A percentile compares a stretch with the other conserved stretches of the same genome.
Conservation (phyloP, 1,140 invertebrate species). For the Agrilus planipennis region DNA sequence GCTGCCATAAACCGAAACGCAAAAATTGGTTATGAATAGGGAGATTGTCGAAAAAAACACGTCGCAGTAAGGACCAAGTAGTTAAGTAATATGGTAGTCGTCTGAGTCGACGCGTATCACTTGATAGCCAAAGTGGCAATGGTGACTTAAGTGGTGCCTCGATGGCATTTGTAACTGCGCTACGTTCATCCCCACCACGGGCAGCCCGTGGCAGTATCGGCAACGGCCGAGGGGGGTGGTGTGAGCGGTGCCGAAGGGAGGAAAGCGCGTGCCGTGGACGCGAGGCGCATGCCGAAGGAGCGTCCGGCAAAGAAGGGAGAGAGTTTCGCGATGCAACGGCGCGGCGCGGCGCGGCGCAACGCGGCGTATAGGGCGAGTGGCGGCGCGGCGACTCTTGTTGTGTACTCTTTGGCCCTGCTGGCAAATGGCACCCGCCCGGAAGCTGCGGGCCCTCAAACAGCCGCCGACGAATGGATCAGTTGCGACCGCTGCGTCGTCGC, state of each 20-base stretch:
- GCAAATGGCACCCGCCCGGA: constrained; percentile 7
- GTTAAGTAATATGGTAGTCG: neutral
- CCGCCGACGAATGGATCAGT: too few relatives aligned
- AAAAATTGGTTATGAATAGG: neutral
- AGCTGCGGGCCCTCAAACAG: constrained; percentile 3
- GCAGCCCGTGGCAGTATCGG: constrained; percentile 8
- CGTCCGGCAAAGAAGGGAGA: too few relatives aligned
- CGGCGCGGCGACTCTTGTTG: too few relatives aligned
- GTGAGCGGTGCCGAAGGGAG: constrained; percentile 6
- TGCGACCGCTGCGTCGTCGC: too few relatives aligned
- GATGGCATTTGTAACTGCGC: constrained; percentile 21
- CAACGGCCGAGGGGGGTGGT: constrained; percentile 4
- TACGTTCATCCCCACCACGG: constrained; percentile 16
- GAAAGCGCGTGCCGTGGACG: constrained; percentile 26
- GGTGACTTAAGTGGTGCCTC: constrained; percentile 16
- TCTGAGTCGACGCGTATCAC: constrained; percentile 5
- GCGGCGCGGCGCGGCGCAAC: too few relatives aligned
- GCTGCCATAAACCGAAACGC: constrained; percentile 19
- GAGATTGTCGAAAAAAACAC: neutral
- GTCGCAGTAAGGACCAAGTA: neutral
- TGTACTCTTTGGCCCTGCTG: too few relatives aligned
- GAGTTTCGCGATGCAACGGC: too few relatives aligned
- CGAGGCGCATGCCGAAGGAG: constrained; percentile 27
- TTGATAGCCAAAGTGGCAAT: constrained; percentile 19
- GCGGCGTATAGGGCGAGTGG: too few relatives aligned